Base-by-base conservation (phyloP, 2,888 invertebrate species). In the Cantharis nigra region DNA sequence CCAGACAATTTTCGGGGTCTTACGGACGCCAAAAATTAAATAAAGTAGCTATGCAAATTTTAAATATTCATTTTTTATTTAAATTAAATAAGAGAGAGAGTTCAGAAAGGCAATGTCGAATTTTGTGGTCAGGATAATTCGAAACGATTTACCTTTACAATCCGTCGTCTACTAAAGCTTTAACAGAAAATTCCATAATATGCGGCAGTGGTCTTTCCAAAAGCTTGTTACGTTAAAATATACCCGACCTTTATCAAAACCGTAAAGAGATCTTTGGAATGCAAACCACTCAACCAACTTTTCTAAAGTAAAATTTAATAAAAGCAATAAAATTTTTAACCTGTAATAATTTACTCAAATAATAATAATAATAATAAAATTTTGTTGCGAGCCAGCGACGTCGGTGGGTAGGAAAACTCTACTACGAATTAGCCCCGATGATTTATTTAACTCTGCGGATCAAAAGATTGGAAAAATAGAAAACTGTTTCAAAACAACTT, bases 41-140 rank as follows among this genome's bases (percentile, higher is more conserved):
- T 76, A 73, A 76, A 78, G 63, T 76, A 26, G 26, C 26, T 26
- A 78, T 78, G 78, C 76, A 78, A 78, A 78, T 78, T 78, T 70
- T 62, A n/a, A 33, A 33, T 33, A 33, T 75, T 70, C 77, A 49
- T 69, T 77, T 74, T 30, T 74, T 71, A 62, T 67, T 67, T 26
- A 67, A 67, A 64, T 20, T 23, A 26, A 26, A 67, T 20, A 18
- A 67, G 26, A 67, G 20, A 67, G 26, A 67, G 20, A 63, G 70
- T 74, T 70, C 71, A 71, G 62, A 70, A 63, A 69, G 69, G 63
- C 69, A 63, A 70, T 71, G 74, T 70, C 33, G 71, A 74, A 70
- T 71, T 67, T 33, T 26, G 63, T 26, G 76, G 76, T 71, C 75
- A 75, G 71, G 75, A 69, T 65, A 65, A 71, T 74, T 63, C 77